A percentile compares a stretch with the other conserved stretches of the same genome.
Evolutionary conservation across 2,888 invertebrate species (phyloP).

Genomic region (Apamea anceps): DNA sequence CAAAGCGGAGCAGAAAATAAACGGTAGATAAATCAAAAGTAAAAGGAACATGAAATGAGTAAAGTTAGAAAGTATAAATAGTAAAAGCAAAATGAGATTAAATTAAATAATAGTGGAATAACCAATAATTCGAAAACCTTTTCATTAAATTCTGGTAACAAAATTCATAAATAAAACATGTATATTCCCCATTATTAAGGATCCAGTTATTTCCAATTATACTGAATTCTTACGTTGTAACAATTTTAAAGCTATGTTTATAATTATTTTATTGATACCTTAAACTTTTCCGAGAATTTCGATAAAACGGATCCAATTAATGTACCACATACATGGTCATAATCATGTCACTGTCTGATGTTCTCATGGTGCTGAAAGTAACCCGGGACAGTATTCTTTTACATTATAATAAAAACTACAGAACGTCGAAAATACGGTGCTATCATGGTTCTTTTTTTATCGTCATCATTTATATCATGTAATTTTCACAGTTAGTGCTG

Average conservation of each 20-base stretch:
- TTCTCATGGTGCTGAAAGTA: not conserved
- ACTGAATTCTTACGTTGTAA: not conserved
- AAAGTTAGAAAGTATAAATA: too few species aligned
- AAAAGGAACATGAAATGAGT: not conserved
- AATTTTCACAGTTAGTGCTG: not conserved
- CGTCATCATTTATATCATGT: not conserved
- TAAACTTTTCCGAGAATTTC: not conserved
- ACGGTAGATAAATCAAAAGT: not conserved
- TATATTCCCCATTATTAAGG: not conserved
- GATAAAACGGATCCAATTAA: not conserved
- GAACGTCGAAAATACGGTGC: not conserved
- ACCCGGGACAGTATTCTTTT: not conserved
- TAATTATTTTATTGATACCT: constrained; percentile 6
- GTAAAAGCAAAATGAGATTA: not conserved
- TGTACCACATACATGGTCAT: not conserved
- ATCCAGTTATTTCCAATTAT: constrained; percentile 14
- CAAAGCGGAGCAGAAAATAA: not conserved
- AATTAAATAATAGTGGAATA: not conserved
- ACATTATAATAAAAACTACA: not conserved
- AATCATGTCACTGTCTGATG: not conserved
- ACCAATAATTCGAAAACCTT: not conserved
- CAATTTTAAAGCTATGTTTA: constrained; percentile 1
- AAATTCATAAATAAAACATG: not conserved
- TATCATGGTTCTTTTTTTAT: not conserved
- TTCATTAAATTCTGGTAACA: not conserved